Percentiles rank a stretch among this genome's conserved stretches.
Evolutionary conservation across 2,113 vertebrate species (phyloP).

Genomic region (Hassar affinis): DNA sequence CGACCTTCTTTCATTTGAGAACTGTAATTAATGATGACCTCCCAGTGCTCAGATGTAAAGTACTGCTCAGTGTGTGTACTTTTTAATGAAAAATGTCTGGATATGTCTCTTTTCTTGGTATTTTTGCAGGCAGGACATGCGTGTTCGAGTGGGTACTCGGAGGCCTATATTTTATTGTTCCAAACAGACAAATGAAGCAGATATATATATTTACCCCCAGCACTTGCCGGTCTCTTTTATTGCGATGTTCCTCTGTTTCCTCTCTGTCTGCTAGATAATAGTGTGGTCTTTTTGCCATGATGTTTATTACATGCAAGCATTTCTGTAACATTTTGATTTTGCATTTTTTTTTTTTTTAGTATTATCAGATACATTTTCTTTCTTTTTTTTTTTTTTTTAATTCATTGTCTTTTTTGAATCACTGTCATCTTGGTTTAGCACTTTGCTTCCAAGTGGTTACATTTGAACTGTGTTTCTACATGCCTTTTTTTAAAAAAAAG

Average conservation of each 20-base stretch:
- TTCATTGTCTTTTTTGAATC: slow-evolving; percentile 68
- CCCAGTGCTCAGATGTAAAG: slow-evolving; percentile 77
- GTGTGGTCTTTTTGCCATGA: slow-evolving; percentile 77
- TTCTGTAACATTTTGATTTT: slow-evolving; percentile 75
- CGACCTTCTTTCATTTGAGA: slow-evolving; percentile 79
- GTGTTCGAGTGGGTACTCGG: slow-evolving; percentile 70
- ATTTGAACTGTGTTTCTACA: slow-evolving; percentile 76
- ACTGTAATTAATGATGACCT: slow-evolving; percentile 83
- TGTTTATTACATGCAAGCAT: slow-evolving; percentile 79
- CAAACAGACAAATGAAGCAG: slow-evolving; percentile 79
- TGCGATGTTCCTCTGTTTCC: slow-evolving; percentile 76
- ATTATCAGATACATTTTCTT: slow-evolving; percentile 68
- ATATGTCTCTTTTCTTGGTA: slow-evolving; percentile 75
- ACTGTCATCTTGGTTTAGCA: slow-evolving; percentile 76
- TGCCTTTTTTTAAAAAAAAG: slow-evolving; percentile 71
- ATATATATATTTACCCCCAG: slow-evolving; percentile 77
- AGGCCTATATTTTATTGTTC: slow-evolving; percentile 82
- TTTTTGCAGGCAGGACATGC: slow-evolving; percentile 78
- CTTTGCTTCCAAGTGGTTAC: slow-evolving; percentile 76
- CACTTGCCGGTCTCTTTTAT: slow-evolving; percentile 80
- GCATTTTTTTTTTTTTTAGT: slow-evolving; percentile 73
- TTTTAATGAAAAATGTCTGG: slow-evolving; percentile 74
- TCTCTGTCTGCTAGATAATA: slow-evolving; percentile 78
- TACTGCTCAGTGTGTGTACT: slow-evolving; percentile 77
- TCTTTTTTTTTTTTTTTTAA: slow-evolving; percentile 51